Evolutionary conservation across 1,140 invertebrate genomes (phyloP).

Genomic region (Bombus confusus): DNA sequence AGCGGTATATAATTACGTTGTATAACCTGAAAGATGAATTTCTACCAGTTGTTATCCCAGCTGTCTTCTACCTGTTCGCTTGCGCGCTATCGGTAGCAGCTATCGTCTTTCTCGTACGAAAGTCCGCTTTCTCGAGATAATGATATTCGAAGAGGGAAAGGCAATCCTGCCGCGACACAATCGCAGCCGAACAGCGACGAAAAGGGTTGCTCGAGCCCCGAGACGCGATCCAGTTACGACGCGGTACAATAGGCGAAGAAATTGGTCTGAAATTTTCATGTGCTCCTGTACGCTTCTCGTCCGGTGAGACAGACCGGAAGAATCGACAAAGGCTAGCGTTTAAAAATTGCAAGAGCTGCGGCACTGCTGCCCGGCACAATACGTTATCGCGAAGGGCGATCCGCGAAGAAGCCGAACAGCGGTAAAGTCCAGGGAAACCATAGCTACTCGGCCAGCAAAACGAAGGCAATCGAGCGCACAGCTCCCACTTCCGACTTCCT

Average conservation of each 20-base stretch:
- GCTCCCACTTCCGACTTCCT: background rate
- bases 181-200: background rate
- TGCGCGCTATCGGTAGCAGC: no score
- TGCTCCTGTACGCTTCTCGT: no score
- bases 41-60: no score
- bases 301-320: background rate
- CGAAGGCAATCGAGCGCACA: constrained; percentile 16
- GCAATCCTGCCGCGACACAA: no score
- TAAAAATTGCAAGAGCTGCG: background rate
- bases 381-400: background rate
- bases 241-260: background rate
- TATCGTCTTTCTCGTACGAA: no score
- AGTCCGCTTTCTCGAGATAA: background rate
- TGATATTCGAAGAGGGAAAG: background rate
- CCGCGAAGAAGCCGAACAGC: background rate
- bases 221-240: background rate
- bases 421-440: constrained; percentile 25
- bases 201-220: background rate
- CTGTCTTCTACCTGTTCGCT: no score
- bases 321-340: background rate
- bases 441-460: background rate
- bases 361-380: background rate
- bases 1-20: no score
- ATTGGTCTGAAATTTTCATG: constrained; percentile 14
- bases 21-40: no score